Conservation (phyloP, 1,140 invertebrate species). For the Bemisia tabaci region DNA sequence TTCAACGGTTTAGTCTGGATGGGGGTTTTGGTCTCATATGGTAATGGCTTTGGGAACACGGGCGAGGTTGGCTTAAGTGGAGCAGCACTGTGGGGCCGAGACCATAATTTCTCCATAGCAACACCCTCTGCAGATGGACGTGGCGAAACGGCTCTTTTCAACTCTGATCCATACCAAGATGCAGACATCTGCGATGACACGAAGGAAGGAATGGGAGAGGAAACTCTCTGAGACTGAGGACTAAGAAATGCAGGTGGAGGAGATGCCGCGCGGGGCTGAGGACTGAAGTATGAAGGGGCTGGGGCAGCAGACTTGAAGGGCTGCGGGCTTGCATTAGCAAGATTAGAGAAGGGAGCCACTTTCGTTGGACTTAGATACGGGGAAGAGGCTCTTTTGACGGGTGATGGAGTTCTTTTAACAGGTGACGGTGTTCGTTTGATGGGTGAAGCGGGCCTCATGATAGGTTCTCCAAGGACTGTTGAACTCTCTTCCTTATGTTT, state of each 20-base stretch:
- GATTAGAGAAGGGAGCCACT: background rate
- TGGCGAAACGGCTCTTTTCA: conserved; percentile 19
- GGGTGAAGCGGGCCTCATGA: background rate
- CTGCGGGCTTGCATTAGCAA: background rate
- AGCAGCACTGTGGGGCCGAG: conserved; percentile 15
- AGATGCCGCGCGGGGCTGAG: background rate
- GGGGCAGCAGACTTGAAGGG: background rate
- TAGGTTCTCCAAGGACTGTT: background rate
- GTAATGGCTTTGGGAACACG: background rate
- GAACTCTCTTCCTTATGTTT: conserved; percentile 2
- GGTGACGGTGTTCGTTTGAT: background rate
- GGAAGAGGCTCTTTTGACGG: background rate
- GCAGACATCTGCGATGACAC: background rate
- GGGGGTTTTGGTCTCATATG: background rate
- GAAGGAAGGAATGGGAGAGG: background rate
- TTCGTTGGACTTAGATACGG: no score
- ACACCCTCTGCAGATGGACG: conserved; percentile 24
- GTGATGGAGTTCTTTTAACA: background rate
- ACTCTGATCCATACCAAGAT: conserved; percentile 1
- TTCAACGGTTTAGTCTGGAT: conserved; percentile 20
- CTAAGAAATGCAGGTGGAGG: background rate
- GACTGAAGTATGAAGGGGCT: background rate
- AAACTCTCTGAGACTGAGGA: background rate
- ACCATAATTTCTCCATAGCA: conserved; percentile 32
- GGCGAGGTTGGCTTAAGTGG: conserved; percentile 18